A percentile compares a stretch with the other conserved stretches of the same genome.
These are phyloP conservation scores for Furcula furcula DNA, from an alignment of 2,888 invertebrate genomes.

Conservation along the genomic window DNA sequence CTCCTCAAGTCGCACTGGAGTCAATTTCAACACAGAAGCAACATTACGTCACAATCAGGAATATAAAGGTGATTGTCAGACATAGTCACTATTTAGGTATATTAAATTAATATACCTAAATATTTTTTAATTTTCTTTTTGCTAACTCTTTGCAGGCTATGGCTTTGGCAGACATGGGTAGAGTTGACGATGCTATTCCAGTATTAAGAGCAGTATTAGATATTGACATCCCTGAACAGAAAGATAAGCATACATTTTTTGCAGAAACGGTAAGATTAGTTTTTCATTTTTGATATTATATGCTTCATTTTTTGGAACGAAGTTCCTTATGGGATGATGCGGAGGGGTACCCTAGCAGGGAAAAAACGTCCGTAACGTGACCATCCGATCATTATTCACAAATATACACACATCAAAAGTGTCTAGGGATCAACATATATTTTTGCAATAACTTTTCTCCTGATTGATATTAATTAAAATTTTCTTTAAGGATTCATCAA, in stretches of 20 bases:
- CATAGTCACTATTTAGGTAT: background rate
- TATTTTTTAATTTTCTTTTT: background rate
- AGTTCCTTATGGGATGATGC: too few species aligned
- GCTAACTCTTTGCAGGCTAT: conserved; percentile 50
- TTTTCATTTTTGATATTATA: too few species aligned
- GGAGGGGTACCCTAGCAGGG: too few species aligned
- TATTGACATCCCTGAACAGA: conserved; percentile 72
- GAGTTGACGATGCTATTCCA: conserved; percentile 84
- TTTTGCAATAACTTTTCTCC: too few species aligned
- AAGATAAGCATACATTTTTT: conserved; percentile 82
- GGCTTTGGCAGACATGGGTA: conserved; percentile 80
- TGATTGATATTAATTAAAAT: too few species aligned
- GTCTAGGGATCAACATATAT: too few species aligned
- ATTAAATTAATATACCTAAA: background rate
- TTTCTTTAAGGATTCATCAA: too few species aligned
- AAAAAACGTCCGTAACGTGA: too few species aligned
- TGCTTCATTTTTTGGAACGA: too few species aligned
- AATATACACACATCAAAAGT: too few species aligned
- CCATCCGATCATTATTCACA: too few species aligned
- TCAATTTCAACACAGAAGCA: conserved; percentile 79
- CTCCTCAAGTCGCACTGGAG: conserved; percentile 86
- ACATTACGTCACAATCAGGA: conserved; percentile 85
- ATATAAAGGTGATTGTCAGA: conserved; percentile 81
- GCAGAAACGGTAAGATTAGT: conserved; percentile 76
- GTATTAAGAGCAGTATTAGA: conserved; percentile 81